These are phyloP conservation scores for Caenorhabditis doughertyi DNA, from an alignment of 2,888 invertebrate genomes.

Conservation along the genomic window DNA sequence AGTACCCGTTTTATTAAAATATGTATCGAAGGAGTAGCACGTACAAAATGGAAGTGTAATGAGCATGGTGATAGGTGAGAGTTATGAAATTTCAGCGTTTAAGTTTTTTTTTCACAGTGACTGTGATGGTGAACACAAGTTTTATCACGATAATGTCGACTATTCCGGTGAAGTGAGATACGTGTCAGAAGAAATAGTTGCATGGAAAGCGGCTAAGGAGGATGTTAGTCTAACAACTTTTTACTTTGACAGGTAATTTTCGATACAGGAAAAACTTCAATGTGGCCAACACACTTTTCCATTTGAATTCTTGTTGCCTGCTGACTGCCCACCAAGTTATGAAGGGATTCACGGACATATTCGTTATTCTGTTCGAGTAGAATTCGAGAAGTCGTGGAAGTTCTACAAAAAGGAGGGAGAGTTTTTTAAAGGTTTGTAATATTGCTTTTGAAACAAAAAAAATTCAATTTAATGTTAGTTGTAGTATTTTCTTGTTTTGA, in stretches of 20 bases:
- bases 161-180: constrained; percentile 12
- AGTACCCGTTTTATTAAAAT: constrained; percentile 22
- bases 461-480: too few relatives aligned
- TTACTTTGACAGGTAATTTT: too few relatives aligned
- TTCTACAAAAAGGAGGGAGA: constrained; percentile 35
- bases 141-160: constrained; percentile 2
- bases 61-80: too few relatives aligned
- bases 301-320: constrained; percentile 34
- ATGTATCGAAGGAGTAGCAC: constrained; percentile 30
- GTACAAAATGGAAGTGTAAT: constrained; percentile 42
- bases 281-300: constrained; percentile 23
- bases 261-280: neutral
- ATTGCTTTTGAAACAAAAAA: too few relatives aligned
- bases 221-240: too few relatives aligned
- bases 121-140: too few relatives aligned
- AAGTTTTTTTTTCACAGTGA: too few relatives aligned
- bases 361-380: constrained; percentile 30
- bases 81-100: too few relatives aligned
- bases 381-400: constrained; percentile 54
- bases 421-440: constrained; percentile 39
- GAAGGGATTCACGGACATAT: constrained; percentile 37
- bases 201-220: neutral
- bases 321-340: constrained; percentile 41
- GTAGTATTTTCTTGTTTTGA: too few relatives aligned
- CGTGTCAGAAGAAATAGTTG: constrained; percentile 3